These are phyloP conservation scores for Melanophora roralis DNA, from an alignment of 2,888 invertebrate species.

Conservation along the genomic window DNA sequence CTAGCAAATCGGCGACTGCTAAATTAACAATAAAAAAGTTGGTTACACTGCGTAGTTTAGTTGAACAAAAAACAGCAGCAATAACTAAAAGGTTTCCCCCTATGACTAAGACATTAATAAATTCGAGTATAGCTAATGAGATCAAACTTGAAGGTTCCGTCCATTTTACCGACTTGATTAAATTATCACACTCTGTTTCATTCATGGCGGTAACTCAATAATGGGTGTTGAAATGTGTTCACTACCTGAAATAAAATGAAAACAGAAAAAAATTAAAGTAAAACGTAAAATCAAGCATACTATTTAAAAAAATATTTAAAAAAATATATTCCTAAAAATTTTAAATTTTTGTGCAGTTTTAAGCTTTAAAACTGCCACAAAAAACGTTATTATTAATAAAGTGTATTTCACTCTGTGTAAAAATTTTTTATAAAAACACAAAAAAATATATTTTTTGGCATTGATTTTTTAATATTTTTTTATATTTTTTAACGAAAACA, in stretches of 20 bases:
- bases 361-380: no score
- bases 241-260: slow-evolving; percentile 71
- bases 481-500: no score
- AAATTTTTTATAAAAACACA: no score
- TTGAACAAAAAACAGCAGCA: slow-evolving; percentile 92
- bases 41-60: slow-evolving; percentile 95
- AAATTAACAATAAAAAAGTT: slow-evolving; percentile 98
- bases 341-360: no score
- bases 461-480: no score
- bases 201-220: slow-evolving; percentile 82
- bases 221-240: slow-evolving; percentile 71
- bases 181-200: slow-evolving; percentile 88
- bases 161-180: slow-evolving; percentile 89
- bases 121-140: slow-evolving; percentile 86
- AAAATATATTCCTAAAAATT: no score
- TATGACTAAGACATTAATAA: slow-evolving; percentile 92
- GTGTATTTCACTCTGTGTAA: no score
- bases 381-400: no score
- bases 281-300: no score
- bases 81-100: slow-evolving; percentile 95
- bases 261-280: background rate
- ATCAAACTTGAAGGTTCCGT: slow-evolving; percentile 86
- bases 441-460: no score
- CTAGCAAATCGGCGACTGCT: slow-evolving; percentile 95
- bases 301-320: no score